Base-by-base conservation (phyloP, 2,113 vertebrate genomes). In the Engystomops pustulosus region DNA sequence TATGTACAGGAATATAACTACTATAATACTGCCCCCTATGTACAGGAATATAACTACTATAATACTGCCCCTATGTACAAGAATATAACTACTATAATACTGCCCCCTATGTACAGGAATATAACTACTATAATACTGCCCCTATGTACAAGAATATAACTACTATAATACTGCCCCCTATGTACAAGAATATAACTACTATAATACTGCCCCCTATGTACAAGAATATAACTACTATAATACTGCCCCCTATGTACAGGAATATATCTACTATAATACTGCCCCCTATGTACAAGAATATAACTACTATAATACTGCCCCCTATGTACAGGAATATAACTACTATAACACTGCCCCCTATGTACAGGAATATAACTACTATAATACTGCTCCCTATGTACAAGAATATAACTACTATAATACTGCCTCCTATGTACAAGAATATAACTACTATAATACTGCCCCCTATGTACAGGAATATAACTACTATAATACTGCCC, bases 211-310 rank as follows among this genome's bases (percentile, higher is more conserved):
- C n/a, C 10, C n/a, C 53, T 55, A 55, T 55, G 4, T 55, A 55
- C 53, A 55, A 55, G 53, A 55, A 55, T 55, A 55, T 55, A 55
- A 55, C 53, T 55, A 55, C 53, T 55, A 55, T 55, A 55, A 55
- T 55, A 55, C 53, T 23, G n/a, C 53, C 6, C n/a, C 53, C 53
- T 53, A 53, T 53, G 4, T 53, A 53, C 51, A 53, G n/a, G 51
- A 53, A 53, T 53, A 53, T 53, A 53, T n/a, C 17, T 53, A 53
- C 51, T 53, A 53, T 53, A 53, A 53, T n/a, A 53, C 51, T 53
- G 20, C 20, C n/a, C n/a, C 51, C 51, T 53, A 53, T 53, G 17
- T n/a, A 53, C 51, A 53, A 53, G 51, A 53, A 53, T 53, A 53
- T 53, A 53, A 53, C 18, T 53, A 53, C 51, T 53, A 53, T 53